Evolutionary conservation across 2,113 vertebrate genomes (phyloP), one percentile per base, ranked within the genome.

Genomic region (Natator depressus): DNA sequence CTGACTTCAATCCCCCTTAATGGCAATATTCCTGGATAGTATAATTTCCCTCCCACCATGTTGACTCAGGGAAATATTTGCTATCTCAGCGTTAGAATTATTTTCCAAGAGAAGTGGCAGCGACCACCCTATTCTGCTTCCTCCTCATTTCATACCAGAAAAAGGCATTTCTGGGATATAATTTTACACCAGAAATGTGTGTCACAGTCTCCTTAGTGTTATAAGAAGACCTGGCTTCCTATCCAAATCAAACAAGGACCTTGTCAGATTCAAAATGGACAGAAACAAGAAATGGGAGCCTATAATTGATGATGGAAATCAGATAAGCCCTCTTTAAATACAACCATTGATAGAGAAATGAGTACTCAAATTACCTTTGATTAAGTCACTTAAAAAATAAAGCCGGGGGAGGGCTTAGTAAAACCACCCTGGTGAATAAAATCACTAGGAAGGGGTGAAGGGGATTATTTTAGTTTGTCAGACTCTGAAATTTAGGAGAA

Each of bases 301-400:
- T 94, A 89, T 98, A 98, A 98, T 98, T 98, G 98, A 94, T 97
- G 98, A 98, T 98, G 98, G 98, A 98, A 98, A 98, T 98, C 98
- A 98, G 98, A 98, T 98, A 98, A 98, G 98, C 93, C 94, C 92
- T 95, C 97, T 97, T 98, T 98, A 98, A 98, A 98, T 98, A 97
- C 98, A 98, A 95, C 98, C 98, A 98, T 98, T 98, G 98, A 98
- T 98, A 98, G 96, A 97, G 98, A 98, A 98, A 98, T 96, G 95
- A 95, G 96, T 98, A 98, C 98, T 98, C 97, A 96, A 98, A 98
- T 98, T 98, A 98, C 98, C 97, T 98, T 98, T 98, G 98, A 98
- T 98, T 98, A 98, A 98, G 98, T 96, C 98, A 98, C 97, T 98
- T 98, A 98, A 96, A 98, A 98, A 98, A 98, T 98, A 98, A 98